Evolutionary conservation across 2,888 invertebrate species (phyloP).

Genomic region (Sarcophaga caerulescens): DNA sequence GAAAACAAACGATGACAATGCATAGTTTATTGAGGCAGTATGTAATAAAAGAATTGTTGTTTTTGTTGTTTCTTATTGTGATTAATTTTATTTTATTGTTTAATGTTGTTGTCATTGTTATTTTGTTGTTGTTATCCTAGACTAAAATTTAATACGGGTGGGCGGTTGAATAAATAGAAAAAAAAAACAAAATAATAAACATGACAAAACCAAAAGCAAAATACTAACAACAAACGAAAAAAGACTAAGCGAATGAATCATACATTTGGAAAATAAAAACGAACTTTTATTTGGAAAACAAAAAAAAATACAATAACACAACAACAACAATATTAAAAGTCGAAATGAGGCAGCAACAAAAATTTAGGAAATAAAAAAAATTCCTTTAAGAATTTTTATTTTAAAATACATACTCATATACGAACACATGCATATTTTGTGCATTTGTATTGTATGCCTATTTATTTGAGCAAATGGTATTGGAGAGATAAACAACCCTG

Average conservation of each 20-base stretch:
- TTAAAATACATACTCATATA: not conserved
- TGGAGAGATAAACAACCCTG: conserved; percentile 19
- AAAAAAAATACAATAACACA: not conserved
- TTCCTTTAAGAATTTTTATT: not conserved
- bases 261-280: conserved; percentile 4
- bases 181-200: not conserved
- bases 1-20: not conserved
- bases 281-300: not conserved
- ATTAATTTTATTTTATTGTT: not conserved
- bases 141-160: not conserved
- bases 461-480: too few species aligned
- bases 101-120: not conserved
- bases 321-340: not conserved
- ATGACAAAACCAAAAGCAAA: conserved; percentile 12
- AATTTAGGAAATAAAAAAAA: not conserved
- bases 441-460: not conserved
- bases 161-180: not conserved
- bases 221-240: conserved; percentile 10
- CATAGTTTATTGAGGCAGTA: conserved; percentile 21
- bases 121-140: conserved; percentile 28
- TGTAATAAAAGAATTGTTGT: not conserved
- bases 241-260: conserved; percentile 13
- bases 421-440: not conserved
- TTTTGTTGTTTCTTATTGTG: not conserved
- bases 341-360: not conserved